phyloP scores from a whole-genome alignment of 2,888 invertebrate genomes.

The Rapana venosa region DNA sequence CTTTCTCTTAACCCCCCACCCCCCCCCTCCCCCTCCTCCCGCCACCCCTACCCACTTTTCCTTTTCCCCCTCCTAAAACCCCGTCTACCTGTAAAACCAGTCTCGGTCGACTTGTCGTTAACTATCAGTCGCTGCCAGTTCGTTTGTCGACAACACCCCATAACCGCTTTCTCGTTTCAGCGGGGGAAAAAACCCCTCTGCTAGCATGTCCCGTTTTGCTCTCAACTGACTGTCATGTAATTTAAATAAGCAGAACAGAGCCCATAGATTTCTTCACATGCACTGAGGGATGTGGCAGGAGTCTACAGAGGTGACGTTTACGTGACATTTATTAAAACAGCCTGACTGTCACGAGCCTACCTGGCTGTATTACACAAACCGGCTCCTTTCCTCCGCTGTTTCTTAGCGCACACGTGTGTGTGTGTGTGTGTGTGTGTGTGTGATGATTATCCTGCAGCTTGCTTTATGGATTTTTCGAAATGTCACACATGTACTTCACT shows the following conservation, averaged over 20 bases:
- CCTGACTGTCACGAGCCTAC: neutral
- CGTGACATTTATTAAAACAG: slow-evolving; percentile 8
- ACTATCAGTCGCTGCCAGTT: neutral
- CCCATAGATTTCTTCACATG: neutral
- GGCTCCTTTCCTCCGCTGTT: too few relatives aligned
- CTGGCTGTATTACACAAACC: too few relatives aligned
- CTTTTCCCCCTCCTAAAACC: neutral
- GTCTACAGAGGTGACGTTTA: neutral
- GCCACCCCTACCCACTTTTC: neutral
- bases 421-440: too few relatives aligned
- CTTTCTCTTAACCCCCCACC: neutral
- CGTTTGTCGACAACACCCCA: neutral
- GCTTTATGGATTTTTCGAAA: too few relatives aligned
- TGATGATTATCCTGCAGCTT: too few relatives aligned
- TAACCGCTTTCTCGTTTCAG: neutral
- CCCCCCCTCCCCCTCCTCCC: neutral
- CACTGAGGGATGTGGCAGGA: neutral
- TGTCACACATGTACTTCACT: too few relatives aligned
- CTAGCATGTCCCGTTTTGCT: neutral
- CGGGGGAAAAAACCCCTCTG: neutral
- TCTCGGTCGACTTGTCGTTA: slow-evolving; percentile 12
- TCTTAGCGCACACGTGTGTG: too few relatives aligned
- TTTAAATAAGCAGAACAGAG: neutral
- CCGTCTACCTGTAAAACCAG: slow-evolving; percentile 28
- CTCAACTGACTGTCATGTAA: neutral